Evolutionary conservation across 2,888 invertebrate genomes (phyloP).

Genomic region (Dryocosmus kuriphilus): DNA sequence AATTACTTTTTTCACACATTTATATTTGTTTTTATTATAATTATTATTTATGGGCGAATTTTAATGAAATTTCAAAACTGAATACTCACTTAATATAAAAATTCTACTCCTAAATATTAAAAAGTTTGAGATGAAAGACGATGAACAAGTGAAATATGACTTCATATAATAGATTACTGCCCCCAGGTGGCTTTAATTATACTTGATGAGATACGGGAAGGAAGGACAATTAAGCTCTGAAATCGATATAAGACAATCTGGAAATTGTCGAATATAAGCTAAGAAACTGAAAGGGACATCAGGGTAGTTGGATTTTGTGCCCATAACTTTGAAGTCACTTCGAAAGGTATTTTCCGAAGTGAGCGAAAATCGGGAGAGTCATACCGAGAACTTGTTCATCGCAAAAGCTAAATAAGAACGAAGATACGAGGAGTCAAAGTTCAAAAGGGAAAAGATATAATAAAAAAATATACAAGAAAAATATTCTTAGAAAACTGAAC

Average conservation of each 20-base stretch:
- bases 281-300: neutral
- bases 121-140: neutral
- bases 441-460: neutral
- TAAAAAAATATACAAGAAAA: too few relatives aligned
- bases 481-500: too few relatives aligned
- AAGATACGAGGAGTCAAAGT: neutral
- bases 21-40: too few relatives aligned
- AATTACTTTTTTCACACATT: too few relatives aligned
- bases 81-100: too few relatives aligned
- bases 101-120: too few relatives aligned
- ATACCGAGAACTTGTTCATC: neutral
- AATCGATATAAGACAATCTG: neutral
- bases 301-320: neutral
- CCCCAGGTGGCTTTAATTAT: constrained; percentile 14
- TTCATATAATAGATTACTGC: neutral
- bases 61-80: too few relatives aligned
- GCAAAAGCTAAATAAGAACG: neutral
- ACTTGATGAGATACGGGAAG: neutral
- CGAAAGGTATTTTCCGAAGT: neutral
- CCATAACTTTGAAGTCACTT: constrained; percentile 2
- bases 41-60: too few relatives aligned
- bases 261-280: neutral
- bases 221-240: constrained; percentile 3
- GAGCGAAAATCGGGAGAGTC: neutral
- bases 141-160: neutral